These are phyloP conservation scores for Aleiodes sp. DNA, from an alignment of 1,140 invertebrate species.

Conservation along the genomic window DNA sequence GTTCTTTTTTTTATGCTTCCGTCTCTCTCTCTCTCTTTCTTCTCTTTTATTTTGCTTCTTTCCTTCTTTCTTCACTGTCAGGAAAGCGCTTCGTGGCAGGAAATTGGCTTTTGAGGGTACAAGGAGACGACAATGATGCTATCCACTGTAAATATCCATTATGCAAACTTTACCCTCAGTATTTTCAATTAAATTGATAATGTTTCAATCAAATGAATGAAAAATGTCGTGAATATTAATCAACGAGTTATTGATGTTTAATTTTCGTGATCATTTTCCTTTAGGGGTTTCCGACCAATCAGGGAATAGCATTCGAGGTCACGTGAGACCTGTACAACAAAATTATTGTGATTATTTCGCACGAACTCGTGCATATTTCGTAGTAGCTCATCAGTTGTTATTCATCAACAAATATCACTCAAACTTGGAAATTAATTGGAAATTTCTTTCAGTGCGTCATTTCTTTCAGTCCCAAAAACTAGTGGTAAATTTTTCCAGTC, in stretches of 20 bases:
- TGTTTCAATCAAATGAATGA: slow-evolving; percentile 2
- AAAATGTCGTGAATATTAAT: not conserved
- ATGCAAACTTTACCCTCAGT: not conserved
- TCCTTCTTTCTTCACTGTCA: not conserved
- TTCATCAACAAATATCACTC: too few relatives aligned
- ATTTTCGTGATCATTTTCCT: too few relatives aligned
- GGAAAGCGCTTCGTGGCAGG: slow-evolving; percentile 5
- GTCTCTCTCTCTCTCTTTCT: not conserved
- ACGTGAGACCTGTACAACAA: too few relatives aligned
- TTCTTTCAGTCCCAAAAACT: too few relatives aligned
- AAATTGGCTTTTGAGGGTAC: slow-evolving; percentile 23
- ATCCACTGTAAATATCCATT: not conserved
- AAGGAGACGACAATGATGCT: not conserved
- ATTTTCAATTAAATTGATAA: not conserved
- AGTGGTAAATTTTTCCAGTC: too few relatives aligned
- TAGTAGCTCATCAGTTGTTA: too few relatives aligned
- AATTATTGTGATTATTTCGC: too few relatives aligned
- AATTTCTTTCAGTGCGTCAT: too few relatives aligned
- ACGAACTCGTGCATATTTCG: too few relatives aligned
- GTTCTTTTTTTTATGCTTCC: slow-evolving; percentile 21
- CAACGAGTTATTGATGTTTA: not conserved
- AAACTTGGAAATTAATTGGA: too few relatives aligned
- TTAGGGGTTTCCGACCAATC: too few relatives aligned
- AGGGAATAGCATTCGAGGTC: too few relatives aligned
- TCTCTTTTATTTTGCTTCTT: slow-evolving; percentile 13